A percentile compares a stretch with the other conserved stretches of the same genome.
phyloP scores from a whole-genome alignment of 2,113 vertebrate species.

The Atrichornis clamosus region DNA sequence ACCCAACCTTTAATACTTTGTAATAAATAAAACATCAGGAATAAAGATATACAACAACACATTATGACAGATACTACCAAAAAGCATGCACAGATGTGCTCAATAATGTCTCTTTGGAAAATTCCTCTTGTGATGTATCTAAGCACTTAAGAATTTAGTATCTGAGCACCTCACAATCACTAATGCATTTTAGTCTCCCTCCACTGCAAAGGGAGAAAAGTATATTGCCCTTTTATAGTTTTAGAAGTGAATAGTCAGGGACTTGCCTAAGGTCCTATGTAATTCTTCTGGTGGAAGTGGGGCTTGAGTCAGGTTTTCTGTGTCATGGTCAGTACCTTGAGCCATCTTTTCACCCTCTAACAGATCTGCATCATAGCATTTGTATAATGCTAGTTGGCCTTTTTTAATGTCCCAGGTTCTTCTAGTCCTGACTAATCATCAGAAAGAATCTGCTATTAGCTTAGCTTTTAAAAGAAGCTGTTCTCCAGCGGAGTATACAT shows the following conservation, averaged over 20 bases:
- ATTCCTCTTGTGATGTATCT: constrained; percentile 8
- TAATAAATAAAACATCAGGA: constrained; percentile 57
- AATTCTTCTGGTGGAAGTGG: neutral
- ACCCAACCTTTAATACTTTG: constrained; percentile 14
- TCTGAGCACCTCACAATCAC: neutral
- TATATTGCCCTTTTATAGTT: neutral
- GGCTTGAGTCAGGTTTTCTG: neutral
- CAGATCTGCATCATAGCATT: neutral
- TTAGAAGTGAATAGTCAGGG: neutral
- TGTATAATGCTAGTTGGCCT: neutral
- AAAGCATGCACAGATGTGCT: neutral
- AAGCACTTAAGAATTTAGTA: constrained; percentile 26
- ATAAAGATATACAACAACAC: neutral
- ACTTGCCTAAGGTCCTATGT: neutral
- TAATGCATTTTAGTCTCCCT: constrained; percentile 41
- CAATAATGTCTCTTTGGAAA: neutral
- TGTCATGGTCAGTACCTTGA: neutral
- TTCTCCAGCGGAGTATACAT: neutral
- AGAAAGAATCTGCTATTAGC: neutral
- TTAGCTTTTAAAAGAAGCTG: neutral
- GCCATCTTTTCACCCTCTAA: neutral
- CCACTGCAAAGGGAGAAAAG: neutral
- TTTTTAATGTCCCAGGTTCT: neutral
- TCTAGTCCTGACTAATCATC: neutral
- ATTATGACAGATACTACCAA: constrained; percentile 5